These are phyloP conservation scores for Neuroscelio doddi DNA, from an alignment of 2,888 invertebrate genomes.

Conservation along the genomic window DNA sequence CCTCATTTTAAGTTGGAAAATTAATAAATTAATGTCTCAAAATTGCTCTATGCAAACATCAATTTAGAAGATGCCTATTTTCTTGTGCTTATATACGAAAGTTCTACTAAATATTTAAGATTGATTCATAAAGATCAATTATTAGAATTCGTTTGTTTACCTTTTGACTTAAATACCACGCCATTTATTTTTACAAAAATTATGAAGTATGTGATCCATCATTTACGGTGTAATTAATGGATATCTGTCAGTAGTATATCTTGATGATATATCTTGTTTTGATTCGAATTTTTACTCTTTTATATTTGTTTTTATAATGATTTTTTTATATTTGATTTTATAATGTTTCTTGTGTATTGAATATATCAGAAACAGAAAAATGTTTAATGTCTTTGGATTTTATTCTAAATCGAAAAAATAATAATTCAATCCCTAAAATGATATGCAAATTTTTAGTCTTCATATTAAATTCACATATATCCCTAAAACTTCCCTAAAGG, in stretches of 20 bases:
- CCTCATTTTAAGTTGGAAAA: constrained; percentile 42
- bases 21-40: constrained; percentile 14
- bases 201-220: constrained; percentile 13
- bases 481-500: constrained; percentile 9
- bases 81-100: background rate
- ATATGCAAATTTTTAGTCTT: constrained; percentile 23
- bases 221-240: constrained; percentile 8
- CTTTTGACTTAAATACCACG: constrained; percentile 8
- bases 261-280: no score
- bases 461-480: constrained; percentile 18
- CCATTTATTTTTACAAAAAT: constrained; percentile 23
- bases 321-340: no score
- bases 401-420: constrained; percentile 16
- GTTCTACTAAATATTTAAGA: constrained; percentile 1
- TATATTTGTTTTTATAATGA: no score
- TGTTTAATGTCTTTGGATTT: background rate
- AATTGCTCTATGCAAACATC: constrained; percentile 27
- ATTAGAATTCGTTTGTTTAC: constrained; percentile 6
- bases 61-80: background rate
- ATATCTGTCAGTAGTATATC: background rate
- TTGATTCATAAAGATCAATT: background rate
- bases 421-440: background rate
- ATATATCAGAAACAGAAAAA: background rate
- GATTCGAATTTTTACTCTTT: no score
- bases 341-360: constrained; percentile 4